Evolutionary conservation across 2,113 vertebrate genomes (phyloP), one percentile per base, ranked within the genome.

Genomic region (Thryonomys swinderianus): DNA sequence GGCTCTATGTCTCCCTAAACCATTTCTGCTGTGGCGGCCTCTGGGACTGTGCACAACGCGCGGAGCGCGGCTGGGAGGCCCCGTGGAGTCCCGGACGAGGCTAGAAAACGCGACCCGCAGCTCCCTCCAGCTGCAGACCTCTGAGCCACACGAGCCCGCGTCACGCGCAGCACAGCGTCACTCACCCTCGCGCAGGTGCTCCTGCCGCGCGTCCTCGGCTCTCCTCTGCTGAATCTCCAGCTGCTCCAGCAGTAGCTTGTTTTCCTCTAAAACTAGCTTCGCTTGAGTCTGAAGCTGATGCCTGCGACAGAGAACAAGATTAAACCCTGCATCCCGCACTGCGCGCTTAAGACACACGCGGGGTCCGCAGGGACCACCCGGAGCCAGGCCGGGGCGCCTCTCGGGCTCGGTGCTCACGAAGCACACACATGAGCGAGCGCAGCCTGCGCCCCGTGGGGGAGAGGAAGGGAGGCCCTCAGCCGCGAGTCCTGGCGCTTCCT

Each of bases 261-360:
- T 99, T 97, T 99, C 99, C 96, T 99, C 99, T 96, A 99, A 97
- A 74, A 99, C 99, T 91, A 99, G 97, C 21, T 98, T 97, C 71
- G 99, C 99, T 85, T 99, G 99, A 88, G 98, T 98, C 96, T 99
- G 99, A 71, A 99, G 97, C 85, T 98, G 98, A 82, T 96, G 97
- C 98, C 99, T 99, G 45, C 59, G 95, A 94, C 0, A 0, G 0
- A 88, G 95, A 90, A 71, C 69, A 92, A 93, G 97, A 67, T 82
- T 37, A 95, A 96, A 93, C 8, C 16, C 6, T 40, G 4, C 64
- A 55, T 25, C 64, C 48, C 34, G 61, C 73, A n/a, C 53, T 79
- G 73, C 71, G 9, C 25, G 64, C 21, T 34, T 40, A 64, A 85
- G 55, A 81, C 40, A 81, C 76, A 20, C 13, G 30, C 20, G 2